Conservation (phyloP, 1,140 invertebrate species). For the Cydia splendana region DNA sequence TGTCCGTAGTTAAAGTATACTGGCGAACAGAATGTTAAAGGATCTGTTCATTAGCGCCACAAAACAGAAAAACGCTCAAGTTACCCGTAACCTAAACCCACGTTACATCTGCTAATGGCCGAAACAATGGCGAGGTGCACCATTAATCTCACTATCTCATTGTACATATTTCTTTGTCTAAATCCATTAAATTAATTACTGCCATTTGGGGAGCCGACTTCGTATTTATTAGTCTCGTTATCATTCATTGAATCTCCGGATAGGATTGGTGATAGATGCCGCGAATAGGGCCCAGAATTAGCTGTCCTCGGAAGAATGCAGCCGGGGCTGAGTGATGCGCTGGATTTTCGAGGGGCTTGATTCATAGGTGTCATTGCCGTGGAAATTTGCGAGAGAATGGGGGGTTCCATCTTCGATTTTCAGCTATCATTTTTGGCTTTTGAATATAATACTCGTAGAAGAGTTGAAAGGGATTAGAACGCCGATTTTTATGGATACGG, state of each 20-base stretch:
- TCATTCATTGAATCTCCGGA: conserved; percentile 77
- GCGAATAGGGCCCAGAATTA: conserved; percentile 69
- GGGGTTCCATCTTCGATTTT: conserved; percentile 49
- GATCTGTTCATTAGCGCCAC: conserved; percentile 55
- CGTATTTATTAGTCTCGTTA: conserved; percentile 77
- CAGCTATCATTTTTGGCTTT: not conserved
- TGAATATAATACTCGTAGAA: not conserved
- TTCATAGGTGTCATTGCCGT: conserved; percentile 66
- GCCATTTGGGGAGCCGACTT: conserved; percentile 66
- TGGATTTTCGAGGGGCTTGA: conserved; percentile 50
- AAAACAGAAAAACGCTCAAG: conserved; percentile 51
- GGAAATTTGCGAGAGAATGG: conserved; percentile 63
- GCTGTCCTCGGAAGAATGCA: conserved; percentile 70
- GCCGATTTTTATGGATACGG: no score
- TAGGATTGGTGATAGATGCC: conserved; percentile 64
- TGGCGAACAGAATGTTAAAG: not conserved
- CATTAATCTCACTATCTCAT: conserved; percentile 74
- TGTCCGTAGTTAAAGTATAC: not conserved
- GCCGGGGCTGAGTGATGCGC: conserved; percentile 65
- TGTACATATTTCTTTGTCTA: conserved; percentile 77
- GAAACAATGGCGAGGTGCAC: conserved; percentile 54
- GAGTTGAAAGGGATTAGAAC: not conserved
- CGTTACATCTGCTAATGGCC: conserved; percentile 53
- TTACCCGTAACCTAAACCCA: conserved; percentile 39
- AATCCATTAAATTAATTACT: conserved; percentile 78